Percentiles rank a stretch among this genome's conserved stretches.
These are phyloP conservation scores for Choristoneura fumiferana DNA, from an alignment of 1,140 invertebrate genomes.

Conservation along the genomic window DNA sequence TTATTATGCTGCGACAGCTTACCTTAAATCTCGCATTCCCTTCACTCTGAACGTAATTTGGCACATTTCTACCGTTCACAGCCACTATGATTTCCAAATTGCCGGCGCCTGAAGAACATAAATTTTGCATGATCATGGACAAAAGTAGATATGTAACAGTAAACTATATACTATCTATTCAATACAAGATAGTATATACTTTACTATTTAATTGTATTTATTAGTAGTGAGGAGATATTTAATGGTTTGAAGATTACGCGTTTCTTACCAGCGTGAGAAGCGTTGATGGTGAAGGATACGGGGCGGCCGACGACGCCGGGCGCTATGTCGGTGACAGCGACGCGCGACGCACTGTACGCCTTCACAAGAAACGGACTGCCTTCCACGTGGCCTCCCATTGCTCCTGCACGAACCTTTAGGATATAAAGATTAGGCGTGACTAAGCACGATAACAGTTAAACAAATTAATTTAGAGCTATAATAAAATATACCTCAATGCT, in stretches of 20 bases:
- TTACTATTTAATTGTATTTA: conserved; percentile 16
- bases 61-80: conserved; percentile 98
- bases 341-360: conserved; percentile 95
- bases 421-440: neutral
- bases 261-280: conserved; percentile 79
- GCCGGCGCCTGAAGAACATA: conserved; percentile 86
- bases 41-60: conserved; percentile 98
- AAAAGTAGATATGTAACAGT: too few relatives aligned
- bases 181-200: conserved; percentile 22
- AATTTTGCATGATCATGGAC: too few relatives aligned
- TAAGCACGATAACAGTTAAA: neutral
- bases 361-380: conserved; percentile 97
- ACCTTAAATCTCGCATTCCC: conserved; percentile 95
- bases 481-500: conserved; percentile 87
- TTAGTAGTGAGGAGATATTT: neutral
- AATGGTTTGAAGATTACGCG: neutral
- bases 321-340: conserved; percentile 93
- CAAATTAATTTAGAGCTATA: neutral
- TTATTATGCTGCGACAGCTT: conserved; percentile 23
- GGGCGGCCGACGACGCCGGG: conserved; percentile 94
- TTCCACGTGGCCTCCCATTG: conserved; percentile 89
- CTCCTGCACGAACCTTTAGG: conserved; percentile 62
- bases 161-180: too few relatives aligned
- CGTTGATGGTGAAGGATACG: conserved; percentile 95
- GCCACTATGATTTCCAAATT: conserved; percentile 99